These are phyloP conservation scores for Larimichthys polyactis DNA, from an alignment of 2,113 vertebrate genomes.

Conservation along the genomic window DNA sequence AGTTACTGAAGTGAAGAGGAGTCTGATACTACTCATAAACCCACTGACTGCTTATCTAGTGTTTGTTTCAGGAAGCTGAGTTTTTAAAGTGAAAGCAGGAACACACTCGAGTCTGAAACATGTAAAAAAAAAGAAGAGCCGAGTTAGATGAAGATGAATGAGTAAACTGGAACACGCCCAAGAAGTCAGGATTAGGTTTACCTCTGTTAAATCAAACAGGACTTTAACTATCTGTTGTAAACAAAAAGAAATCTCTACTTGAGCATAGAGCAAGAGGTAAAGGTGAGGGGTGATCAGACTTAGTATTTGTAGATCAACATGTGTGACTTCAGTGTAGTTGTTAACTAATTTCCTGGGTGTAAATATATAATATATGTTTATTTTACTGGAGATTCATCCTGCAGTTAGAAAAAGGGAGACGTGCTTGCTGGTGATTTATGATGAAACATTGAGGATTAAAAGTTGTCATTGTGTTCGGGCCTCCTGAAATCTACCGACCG, in stretches of 20 bases:
- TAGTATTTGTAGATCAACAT: not conserved
- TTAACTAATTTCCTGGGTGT: not conserved
- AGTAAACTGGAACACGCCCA: not conserved
- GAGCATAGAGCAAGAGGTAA: too few relatives aligned
- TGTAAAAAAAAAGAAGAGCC: not conserved
- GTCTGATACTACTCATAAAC: not conserved
- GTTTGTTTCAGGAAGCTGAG: not conserved
- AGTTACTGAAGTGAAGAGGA: conserved; percentile 19
- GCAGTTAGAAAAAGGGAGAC: too few relatives aligned
- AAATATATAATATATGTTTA: too few relatives aligned
- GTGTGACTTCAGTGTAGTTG: not conserved
- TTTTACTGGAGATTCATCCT: not conserved
- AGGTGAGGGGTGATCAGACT: too few relatives aligned
- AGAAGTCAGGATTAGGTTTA: not conserved
- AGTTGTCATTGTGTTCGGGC: not conserved
- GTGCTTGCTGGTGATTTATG: not conserved
- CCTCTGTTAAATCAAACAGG: not conserved
- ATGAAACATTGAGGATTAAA: not conserved
- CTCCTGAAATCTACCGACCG: not conserved
- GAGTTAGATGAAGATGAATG: not conserved
- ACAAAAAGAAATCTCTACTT: not conserved
- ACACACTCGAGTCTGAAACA: conserved; percentile 2
- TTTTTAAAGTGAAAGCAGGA: conserved; percentile 29
- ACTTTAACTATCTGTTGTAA: not conserved
- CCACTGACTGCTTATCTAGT: not conserved